These are phyloP conservation scores for Tor tambroides DNA, from an alignment of 2,113 vertebrate species.

Conservation along the genomic window DNA sequence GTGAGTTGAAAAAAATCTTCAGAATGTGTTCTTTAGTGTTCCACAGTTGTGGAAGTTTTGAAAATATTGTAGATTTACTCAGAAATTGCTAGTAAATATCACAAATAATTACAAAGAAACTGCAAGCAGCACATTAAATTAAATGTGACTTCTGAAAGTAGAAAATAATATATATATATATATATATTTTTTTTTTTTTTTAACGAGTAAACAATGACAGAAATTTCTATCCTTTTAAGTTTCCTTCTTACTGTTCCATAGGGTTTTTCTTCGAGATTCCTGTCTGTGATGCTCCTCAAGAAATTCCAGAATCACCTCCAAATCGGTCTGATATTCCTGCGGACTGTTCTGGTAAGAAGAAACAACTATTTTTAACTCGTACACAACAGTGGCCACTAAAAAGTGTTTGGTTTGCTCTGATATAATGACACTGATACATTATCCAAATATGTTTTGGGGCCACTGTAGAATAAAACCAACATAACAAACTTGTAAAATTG, in stretches of 20 bases:
- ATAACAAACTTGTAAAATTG: neutral
- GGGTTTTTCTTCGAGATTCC: slow-evolving; percentile 54
- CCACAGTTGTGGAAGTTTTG: too few species aligned
- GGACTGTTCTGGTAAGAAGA: slow-evolving; percentile 54
- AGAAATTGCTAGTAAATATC: too few species aligned
- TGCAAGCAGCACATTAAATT: too few species aligned
- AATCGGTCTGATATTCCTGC: slow-evolving; percentile 71
- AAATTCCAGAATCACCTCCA: slow-evolving; percentile 80
- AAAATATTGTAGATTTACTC: too few species aligned
- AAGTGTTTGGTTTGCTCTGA: neutral
- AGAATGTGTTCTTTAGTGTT: too few species aligned
- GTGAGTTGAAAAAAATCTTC: too few species aligned
- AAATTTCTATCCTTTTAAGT: neutral
- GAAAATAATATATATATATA: too few species aligned
- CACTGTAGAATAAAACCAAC: neutral
- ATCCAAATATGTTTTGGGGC: neutral
- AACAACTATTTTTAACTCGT: neutral
- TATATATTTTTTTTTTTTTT: too few species aligned
- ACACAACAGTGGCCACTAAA: neutral
- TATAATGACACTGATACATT: neutral
- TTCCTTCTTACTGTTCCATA: slow-evolving; percentile 44
- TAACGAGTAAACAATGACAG: neutral
- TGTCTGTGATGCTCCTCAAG: slow-evolving; percentile 77
- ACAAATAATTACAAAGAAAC: too few species aligned
- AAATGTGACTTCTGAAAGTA: too few species aligned